Evolutionary conservation across 2,888 invertebrate species (phyloP), one percentile per base, ranked within the genome.

Genomic region (Oasisia sp.): DNA sequence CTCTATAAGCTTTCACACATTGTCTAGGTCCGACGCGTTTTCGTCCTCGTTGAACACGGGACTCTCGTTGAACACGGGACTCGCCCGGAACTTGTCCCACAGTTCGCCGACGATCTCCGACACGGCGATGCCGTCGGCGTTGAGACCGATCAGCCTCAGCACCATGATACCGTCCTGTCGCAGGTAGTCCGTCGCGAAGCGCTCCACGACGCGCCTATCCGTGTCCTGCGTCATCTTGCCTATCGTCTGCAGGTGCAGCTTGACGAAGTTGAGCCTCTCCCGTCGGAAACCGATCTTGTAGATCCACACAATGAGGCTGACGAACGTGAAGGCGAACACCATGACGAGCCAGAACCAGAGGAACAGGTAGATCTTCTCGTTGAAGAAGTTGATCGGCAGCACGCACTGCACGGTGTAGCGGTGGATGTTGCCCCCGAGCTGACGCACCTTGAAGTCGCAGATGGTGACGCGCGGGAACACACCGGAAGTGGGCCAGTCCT

Each of bases 281-380:
- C 56, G n/a, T 50, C 32, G 44, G 32, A 32, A 91, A 8, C 44
- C 45, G 32, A 91, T 91, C 27, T 56, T 44, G 50, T 91, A 91
- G 38, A 32, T 91, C 91, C 91, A 91, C 8, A 91, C 50, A 19
- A 91, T 50, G 50, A 91, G 50, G 12, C 44, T 45, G 91, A 44
- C 38, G 38, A 91, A 14, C 14, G 91, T 50, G 38, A 91, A 56
- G 32, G n/a, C 27, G 19, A 44, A 44, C n/a, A 91, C 56, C 45
- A 91, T 32, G 32, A 91, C n/a, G 7, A 91, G 56, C 91, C 90
- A 91, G 56, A 91, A 91, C 91, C 91, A 91, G 0, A 91, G 44
- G 56, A 91, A 91, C 56, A 91, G 56, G n/a, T 91, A 91, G n/a
- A 91, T 91, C 91, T 91, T 91, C 91, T 91, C 91, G 91, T 91